Evolutionary conservation across 2,888 invertebrate species (phyloP).

Genomic region (Drosophila aldrichi): DNA sequence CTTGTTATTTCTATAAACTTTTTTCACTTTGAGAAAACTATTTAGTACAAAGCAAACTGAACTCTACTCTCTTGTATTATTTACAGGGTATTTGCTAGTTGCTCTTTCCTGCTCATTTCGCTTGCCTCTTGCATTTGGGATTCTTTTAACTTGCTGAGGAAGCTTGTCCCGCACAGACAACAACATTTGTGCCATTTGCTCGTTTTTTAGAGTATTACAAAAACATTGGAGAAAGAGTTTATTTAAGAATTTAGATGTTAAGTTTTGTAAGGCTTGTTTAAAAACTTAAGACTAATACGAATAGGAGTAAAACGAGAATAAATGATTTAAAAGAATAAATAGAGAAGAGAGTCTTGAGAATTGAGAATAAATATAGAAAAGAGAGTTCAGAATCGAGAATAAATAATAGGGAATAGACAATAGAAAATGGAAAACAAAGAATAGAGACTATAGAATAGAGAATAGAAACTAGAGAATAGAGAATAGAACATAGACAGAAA

Average conservation of each 20-base stretch:
- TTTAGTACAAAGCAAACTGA: too few relatives aligned
- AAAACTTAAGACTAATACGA: not conserved
- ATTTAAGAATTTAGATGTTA: not conserved
- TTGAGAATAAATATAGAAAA: too few relatives aligned
- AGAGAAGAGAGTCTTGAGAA: too few relatives aligned
- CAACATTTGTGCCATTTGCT: slow-evolving; percentile 42
- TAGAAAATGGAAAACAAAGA: too few relatives aligned
- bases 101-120: not conserved
- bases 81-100: not conserved
- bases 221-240: not conserved
- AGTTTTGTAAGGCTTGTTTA: slow-evolving; percentile 1
- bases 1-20: too few relatives aligned
- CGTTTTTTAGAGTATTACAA: slow-evolving; percentile 18
- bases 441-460: too few relatives aligned
- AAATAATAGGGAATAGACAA: too few relatives aligned
- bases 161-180: slow-evolving; percentile 29
- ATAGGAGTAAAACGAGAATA: not conserved
- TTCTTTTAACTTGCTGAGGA: slow-evolving; percentile 42
- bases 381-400: too few relatives aligned
- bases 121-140: slow-evolving; percentile 16
- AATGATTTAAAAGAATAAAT: too few relatives aligned
- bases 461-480: too few relatives aligned
- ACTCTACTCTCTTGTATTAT: not conserved
- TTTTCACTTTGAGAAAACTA: too few relatives aligned
- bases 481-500: too few relatives aligned